phyloP scores from a whole-genome alignment of 2,797 vertebrate genomes.

The Cirrhinus mrigala region DNA sequence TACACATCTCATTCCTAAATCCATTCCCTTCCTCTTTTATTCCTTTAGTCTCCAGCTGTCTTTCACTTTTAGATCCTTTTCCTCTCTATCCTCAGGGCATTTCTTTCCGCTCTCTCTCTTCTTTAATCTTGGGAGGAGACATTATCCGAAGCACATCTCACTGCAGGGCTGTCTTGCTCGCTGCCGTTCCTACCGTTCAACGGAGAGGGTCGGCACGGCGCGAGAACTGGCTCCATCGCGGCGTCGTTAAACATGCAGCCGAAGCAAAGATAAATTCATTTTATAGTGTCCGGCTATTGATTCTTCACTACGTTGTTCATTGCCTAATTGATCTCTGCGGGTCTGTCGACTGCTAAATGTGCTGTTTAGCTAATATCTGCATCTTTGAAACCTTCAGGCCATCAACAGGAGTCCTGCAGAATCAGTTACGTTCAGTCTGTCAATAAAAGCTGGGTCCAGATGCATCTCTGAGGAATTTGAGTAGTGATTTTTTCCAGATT shows the following conservation, averaged over 20 bases:
- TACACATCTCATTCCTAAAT: constrained; percentile 32
- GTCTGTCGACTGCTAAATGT: constrained; percentile 21
- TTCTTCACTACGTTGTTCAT: constrained; percentile 36
- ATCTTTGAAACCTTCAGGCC: constrained; percentile 12
- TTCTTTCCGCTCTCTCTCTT: background rate
- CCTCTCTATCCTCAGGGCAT: constrained; percentile 32
- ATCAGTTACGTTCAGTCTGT: constrained; percentile 2
- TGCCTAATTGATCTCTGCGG: constrained; percentile 34
- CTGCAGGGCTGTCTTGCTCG: constrained; percentile 21
- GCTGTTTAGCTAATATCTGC: constrained; percentile 27
- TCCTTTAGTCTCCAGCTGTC: constrained; percentile 43
- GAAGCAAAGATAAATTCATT: constrained; percentile 6
- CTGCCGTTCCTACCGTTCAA: constrained; percentile 4
- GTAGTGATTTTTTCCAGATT: background rate
- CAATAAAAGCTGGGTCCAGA: constrained; percentile 10
- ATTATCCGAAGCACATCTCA: constrained; percentile 45
- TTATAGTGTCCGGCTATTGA: constrained; percentile 41
- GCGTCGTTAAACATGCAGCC: background rate
- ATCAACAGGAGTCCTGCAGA: background rate
- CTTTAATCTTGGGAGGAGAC: constrained; percentile 39
- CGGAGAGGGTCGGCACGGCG: background rate
- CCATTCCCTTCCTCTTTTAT: constrained; percentile 40
- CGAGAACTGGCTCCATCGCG: background rate
- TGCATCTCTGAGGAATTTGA: constrained; percentile 5
- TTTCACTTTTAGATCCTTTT: constrained; percentile 44